Evolutionary conservation across 2,797 vertebrate species (phyloP), one percentile per base, ranked within the genome.

Genomic region (Sebastolobus altivelis): DNA sequence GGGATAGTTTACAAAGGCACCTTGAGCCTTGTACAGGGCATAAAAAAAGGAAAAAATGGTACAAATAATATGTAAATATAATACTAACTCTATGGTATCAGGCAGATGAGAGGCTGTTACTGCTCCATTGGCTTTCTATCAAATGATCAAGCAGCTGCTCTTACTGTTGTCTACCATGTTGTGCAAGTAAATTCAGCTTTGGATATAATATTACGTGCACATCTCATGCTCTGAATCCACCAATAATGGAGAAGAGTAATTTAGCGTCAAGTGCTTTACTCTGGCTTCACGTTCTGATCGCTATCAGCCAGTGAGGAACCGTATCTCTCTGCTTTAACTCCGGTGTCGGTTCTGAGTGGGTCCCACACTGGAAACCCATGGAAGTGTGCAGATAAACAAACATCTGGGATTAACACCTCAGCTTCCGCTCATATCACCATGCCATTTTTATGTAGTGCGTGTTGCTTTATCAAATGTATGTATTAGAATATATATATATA

Each of bases 401-500:
- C 38, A 73, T 38, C 40, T 72, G 43, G 31, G 52, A 40, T 69
- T 31, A 80, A 76, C 75, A 66, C 58, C 63, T 77, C 58, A 38
- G 65, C 81, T 75, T 56, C 46, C 31, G 67, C 79, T 86, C 73
- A 38, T 75, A 25, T 67, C 74, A 75, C 65, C 81, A 78, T 81
- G 35, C 69, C 69, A 63, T 72, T 66, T 60, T 80, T 66, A 49
- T 67, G 76, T 84, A 68, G 35, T 87, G 37, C 56, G 56, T 70
- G 33, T 65, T 81, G 40, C 77, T 84, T 81, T 83, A 66, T 86
- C 70, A 71, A 52, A 59, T 80, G 77, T 79, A 82, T 49, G 77
- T 75, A 66, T 76, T 80, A 74, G 55, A 59, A 73, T 76, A 82
- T 74, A 59, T 78, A 73, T 90, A 16, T 43, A 43, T 65, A 43